A percentile compares a stretch with the other conserved stretches of the same genome.
Conservation (phyloP, 2,888 invertebrate species). For the Dione vanillae region DNA sequence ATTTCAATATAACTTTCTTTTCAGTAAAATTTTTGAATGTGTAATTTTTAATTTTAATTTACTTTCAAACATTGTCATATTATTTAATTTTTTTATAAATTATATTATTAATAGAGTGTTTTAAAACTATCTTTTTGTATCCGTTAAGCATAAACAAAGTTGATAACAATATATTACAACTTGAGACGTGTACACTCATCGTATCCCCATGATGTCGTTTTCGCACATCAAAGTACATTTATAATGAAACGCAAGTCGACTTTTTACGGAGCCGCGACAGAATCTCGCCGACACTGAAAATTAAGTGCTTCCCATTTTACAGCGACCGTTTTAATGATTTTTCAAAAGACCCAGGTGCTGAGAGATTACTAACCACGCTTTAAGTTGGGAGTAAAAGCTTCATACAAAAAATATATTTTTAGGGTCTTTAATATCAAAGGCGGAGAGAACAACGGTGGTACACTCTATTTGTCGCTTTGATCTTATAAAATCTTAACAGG, state of each 20-base stretch:
- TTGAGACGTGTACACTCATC: conserved; percentile 3
- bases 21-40: no score
- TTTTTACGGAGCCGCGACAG: conserved; percentile 53
- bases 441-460: background rate
- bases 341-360: conserved; percentile 40
- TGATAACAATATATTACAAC: background rate
- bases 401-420: background rate
- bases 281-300: conserved; percentile 43
- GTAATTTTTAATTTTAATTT: no score
- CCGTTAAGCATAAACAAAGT: background rate
- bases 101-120: no score
- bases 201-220: conserved; percentile 22
- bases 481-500: background rate
- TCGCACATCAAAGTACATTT: conserved; percentile 27
- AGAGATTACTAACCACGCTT: conserved; percentile 21
- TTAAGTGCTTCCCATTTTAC: conserved; percentile 46
- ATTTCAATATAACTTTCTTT: background rate
- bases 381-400: conserved; percentile 3
- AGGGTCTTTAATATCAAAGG: background rate
- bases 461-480: conserved; percentile 7
- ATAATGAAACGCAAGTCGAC: conserved; percentile 43
- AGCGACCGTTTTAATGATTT: conserved; percentile 44
- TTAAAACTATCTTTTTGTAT: background rate
- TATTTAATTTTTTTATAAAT: no score
- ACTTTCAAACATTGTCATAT: no score